Base-by-base conservation (phyloP, 2,888 invertebrate species). In the Drosophila austrosaltans region DNA sequence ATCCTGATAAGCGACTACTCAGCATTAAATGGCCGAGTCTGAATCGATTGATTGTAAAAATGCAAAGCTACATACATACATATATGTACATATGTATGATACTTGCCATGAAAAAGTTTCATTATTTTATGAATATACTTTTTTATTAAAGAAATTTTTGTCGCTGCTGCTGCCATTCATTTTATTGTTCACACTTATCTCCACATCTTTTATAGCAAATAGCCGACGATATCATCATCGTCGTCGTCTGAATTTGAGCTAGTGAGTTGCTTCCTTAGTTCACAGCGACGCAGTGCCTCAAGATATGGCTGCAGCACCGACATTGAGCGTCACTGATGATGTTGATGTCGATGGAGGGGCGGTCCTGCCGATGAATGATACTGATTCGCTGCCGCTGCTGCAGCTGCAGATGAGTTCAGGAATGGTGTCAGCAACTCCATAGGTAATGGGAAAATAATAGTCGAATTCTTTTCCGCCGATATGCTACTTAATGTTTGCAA, bases 391-490 rank as follows among this genome's bases (percentile, higher is more conserved):
- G 36, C 36, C 10, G 36, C 36, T 36, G 36, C 28, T 20, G 44
- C 44, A 7, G 44, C 44, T 0, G 44, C 48, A 5, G 48, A 48
- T 16, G 82, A 73, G 60, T 82, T 80, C 0, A 92, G 74, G 60
- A 92, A 92, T 12, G 92, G 92, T 3, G 92, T 86, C 22, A 96
- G 89, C 68, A 96, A 92, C 90, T 98, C 98, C 93, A 98, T 95
- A 0, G 98, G 98, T 79, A 98, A 93, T 1, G 98, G 98, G 90
- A 98, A 98, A 72, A 98, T 96, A 81, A 98, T 98, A 0, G 98
- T 98, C 0, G 98, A 98, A 92, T 98, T 98, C 93, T 98, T 98
- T 93, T 98, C 98, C 0, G 97, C 96, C 1, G 98, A 97, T 92
- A 98, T 98, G 66, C 96, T 96, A 93, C 95, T 97, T 66, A 98